Conservation (phyloP, 1,140 invertebrate species). For the Ectropis grisescens region DNA sequence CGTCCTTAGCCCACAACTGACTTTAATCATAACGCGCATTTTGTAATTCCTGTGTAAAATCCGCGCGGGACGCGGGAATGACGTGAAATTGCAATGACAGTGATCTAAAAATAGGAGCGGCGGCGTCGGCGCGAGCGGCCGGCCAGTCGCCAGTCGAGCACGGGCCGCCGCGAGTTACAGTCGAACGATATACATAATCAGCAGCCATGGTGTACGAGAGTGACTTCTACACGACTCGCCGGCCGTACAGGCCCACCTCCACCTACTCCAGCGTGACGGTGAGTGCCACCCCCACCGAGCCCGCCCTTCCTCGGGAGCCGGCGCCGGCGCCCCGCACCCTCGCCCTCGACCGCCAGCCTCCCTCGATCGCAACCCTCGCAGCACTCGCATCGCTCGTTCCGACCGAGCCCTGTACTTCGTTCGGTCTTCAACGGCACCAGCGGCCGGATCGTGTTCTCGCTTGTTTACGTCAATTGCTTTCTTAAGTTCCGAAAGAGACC, state of each 20-base stretch:
- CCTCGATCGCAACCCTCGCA: slow-evolving; percentile 21
- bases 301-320: slow-evolving; percentile 57
- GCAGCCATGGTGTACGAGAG: slow-evolving; percentile 89
- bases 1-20: slow-evolving; percentile 63
- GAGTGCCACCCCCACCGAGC: slow-evolving; percentile 72
- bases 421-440: slow-evolving; percentile 21
- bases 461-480: slow-evolving; percentile 58
- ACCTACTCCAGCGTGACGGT: slow-evolving; percentile 82
- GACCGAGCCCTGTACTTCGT: neutral
- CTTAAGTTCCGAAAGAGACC: slow-evolving; percentile 21
- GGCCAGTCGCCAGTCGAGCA: slow-evolving; percentile 49
- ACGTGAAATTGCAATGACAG: slow-evolving; percentile 67
- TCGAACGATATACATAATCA: slow-evolving; percentile 49
- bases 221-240: slow-evolving; percentile 89
- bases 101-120: slow-evolving; percentile 62
- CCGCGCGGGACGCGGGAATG: slow-evolving; percentile 26
- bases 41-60: slow-evolving; percentile 42
- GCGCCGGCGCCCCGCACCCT: slow-evolving; percentile 60
- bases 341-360: slow-evolving; percentile 37
- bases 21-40: slow-evolving; percentile 27
- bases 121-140: slow-evolving; percentile 29
- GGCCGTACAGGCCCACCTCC: slow-evolving; percentile 79
- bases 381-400: slow-evolving; percentile 3
- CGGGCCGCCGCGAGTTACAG: slow-evolving; percentile 54
- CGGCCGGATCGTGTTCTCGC: slow-evolving; percentile 15